phyloP scores from a whole-genome alignment of 2,888 invertebrate species.

The Perizoma flavofasciatum region DNA sequence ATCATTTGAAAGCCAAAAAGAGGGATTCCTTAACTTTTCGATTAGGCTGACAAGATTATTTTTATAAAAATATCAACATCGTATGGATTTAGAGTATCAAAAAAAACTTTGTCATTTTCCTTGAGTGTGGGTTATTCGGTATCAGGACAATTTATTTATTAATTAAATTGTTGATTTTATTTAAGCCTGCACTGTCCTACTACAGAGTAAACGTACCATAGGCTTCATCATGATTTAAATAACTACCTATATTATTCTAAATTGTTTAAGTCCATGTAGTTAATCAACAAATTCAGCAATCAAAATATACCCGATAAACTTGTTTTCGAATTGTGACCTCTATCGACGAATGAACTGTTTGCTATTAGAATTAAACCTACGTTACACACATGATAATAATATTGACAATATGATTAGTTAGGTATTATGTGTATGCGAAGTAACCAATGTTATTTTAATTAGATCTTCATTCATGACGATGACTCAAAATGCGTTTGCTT shows the following conservation, averaged over 20 bases:
- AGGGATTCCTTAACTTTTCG: constrained; percentile 4
- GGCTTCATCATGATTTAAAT: no score
- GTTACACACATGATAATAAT: constrained; percentile 51
- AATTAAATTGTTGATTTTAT: no score
- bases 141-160: no score
- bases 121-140: no score
- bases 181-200: no score
- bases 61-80: no score
- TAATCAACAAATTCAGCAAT: constrained; percentile 22
- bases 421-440: constrained; percentile 32
- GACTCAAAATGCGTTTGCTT: constrained; percentile 54
- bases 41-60: background rate
- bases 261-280: constrained; percentile 10
- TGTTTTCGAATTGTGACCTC: constrained; percentile 37
- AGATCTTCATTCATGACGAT: constrained; percentile 45
- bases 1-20: constrained; percentile 1
- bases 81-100: no score
- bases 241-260: constrained; percentile 10
- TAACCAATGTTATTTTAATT: constrained; percentile 46
- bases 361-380: constrained; percentile 29
- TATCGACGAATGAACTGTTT: constrained; percentile 36
- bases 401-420: constrained; percentile 52
- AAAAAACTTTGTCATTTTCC: no score
- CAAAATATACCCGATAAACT: constrained; percentile 25
- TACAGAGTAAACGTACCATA: no score